These are phyloP conservation scores for Montipora foliosa DNA, from an alignment of 64 coral and sea anemone species.

Conservation along the genomic window DNA sequence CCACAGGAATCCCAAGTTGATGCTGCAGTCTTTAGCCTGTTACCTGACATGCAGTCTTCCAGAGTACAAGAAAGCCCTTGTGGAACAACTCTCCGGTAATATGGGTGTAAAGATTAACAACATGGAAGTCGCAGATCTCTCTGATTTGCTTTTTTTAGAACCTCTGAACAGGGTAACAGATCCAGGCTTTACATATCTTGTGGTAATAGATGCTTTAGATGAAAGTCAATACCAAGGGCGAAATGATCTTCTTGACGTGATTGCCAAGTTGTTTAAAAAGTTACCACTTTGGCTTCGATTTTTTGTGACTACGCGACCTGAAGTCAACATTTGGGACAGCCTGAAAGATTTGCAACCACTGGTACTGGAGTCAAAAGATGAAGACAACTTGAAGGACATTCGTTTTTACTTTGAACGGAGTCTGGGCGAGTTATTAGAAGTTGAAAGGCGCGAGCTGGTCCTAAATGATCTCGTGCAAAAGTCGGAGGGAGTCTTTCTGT, in stretches of 20 bases:
- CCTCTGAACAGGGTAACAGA: not conserved
- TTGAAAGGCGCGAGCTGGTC: not conserved
- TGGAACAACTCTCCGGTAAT: conserved; percentile 35
- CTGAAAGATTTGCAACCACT: not conserved
- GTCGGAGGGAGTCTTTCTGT: conserved; percentile 6
- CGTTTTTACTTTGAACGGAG: not conserved
- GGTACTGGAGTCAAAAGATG: conserved; percentile 1
- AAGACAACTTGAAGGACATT: conserved; percentile 25
- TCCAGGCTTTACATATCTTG: not conserved
- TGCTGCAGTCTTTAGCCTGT: conserved; percentile 56
- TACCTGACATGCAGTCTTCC: conserved; percentile 14
- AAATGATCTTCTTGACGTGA: conserved; percentile 27
- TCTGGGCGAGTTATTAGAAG: not conserved
- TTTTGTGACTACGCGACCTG: conserved; percentile 59
- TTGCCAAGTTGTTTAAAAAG: not conserved
- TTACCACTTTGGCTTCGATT: conserved; percentile 47
- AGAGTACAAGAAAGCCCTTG: conserved; percentile 42
- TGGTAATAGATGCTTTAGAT: conserved; percentile 66
- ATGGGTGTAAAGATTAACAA: conserved; percentile 5
- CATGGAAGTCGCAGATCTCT: conserved; percentile 54
- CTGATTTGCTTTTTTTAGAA: conserved; percentile 50
- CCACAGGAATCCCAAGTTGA: conserved; percentile 40
- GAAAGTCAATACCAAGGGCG: conserved; percentile 42
- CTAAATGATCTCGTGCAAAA: not conserved
- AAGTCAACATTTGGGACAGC: not conserved